Base-by-base conservation (phyloP, 2,797 vertebrate genomes). In the Alcedo atthis region DNA sequence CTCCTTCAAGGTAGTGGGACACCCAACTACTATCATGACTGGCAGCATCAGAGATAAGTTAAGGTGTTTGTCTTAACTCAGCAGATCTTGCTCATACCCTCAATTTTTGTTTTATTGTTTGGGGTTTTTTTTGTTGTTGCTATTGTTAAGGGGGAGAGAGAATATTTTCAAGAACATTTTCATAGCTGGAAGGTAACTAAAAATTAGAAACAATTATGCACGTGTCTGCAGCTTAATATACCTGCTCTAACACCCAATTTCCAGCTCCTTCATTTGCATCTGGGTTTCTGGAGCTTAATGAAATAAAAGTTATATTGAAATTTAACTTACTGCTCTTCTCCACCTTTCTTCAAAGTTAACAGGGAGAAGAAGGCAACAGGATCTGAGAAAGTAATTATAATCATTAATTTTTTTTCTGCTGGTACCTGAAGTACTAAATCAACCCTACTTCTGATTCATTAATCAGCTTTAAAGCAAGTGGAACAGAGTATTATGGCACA, bases 381-480 rank as follows among this genome's bases (percentile, higher is more conserved):
- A 68, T 33, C 59, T n/a, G 24, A 76, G 64, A 67, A 85, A 85
- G 37, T 63, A 79, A 67, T 45, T 86, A 49, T 18, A 32, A 77
- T 74, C 42, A 64, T 49, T 94, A 90, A 85, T 90, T 96, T 90
- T 95, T 91, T 87, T 22, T 46, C 59, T 77, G 69, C 69, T 48
- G 32, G 66, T 81, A 96, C 46, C 48, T 76, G 64, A 87, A 84
- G 61, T 68, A 66, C 58, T 95, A 93, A 85, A 96, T 84, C 63
- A 89, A 85, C 61, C n/a, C 64, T 86, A 92, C 40, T 78, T 96
- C 51, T 17, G 9, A 78, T 80, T 91, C 61, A 91, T 92, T 94
- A 91, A 88, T 81, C 85, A 68, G 66, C 40, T 95, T 95, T 95
- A 94, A 96, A 95, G 81, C 63, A 92, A 81, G 53, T 92, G 35